Percentiles rank a stretch among this genome's conserved stretches.
phyloP scores from a whole-genome alignment of 1,140 invertebrate genomes.

The Theocolax elegans region DNA sequence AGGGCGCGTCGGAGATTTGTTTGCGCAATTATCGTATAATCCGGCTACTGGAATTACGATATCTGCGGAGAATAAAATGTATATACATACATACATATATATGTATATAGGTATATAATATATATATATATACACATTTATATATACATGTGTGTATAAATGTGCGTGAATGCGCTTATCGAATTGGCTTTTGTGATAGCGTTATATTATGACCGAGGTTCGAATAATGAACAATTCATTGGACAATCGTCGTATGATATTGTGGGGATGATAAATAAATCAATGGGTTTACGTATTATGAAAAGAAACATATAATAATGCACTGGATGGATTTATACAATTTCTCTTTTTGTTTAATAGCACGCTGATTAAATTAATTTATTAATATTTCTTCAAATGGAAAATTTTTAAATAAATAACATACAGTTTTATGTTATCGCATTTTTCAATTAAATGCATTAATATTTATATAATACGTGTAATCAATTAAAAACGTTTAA shows the following conservation, averaged over 20 bases:
- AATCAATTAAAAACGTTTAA: no score
- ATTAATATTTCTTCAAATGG: no score
- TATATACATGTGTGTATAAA: background rate
- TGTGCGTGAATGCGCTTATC: background rate
- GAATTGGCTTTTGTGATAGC: slow-evolving; percentile 16
- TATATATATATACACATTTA: slow-evolving; percentile 5
- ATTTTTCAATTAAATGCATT: no score
- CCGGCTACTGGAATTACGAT: slow-evolving; percentile 13
- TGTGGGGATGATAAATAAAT: background rate
- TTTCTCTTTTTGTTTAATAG: no score
- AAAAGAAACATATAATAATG: no score
- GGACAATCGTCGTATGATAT: slow-evolving; percentile 7
- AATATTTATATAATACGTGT: no score
- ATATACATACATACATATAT: slow-evolving; percentile 2
- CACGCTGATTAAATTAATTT: no score
- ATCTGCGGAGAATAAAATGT: slow-evolving; percentile 23
- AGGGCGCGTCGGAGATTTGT: slow-evolving; percentile 37
- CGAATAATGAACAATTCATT: slow-evolving; percentile 24
- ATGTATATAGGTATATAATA: background rate
- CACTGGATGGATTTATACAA: no score
- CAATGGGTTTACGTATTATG: no score
- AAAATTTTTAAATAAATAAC: no score
- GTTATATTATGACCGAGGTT: background rate
- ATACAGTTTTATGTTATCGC: no score
- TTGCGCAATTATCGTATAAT: slow-evolving; percentile 28